These are phyloP conservation scores for Genyomyrus donnyi DNA, from an alignment of 2,113 vertebrate species.

Conservation along the genomic window DNA sequence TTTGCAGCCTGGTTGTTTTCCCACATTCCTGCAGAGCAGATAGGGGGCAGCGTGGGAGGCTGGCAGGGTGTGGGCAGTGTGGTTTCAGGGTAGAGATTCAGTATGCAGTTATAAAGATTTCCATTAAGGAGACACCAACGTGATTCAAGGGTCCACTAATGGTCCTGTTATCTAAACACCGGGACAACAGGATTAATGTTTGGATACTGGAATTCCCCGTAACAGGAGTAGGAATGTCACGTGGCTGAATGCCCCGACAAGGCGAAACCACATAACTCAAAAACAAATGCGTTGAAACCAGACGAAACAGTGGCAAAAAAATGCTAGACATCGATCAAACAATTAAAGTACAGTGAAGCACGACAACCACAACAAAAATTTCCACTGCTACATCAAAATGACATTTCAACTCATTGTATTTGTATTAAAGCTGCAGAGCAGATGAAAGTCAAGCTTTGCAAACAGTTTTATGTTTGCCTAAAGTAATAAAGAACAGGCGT, in stretches of 20 bases:
- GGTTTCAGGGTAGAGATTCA: neutral
- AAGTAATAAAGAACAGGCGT: neutral
- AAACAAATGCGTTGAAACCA: neutral
- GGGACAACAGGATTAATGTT: constrained; percentile 6
- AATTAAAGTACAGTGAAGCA: neutral
- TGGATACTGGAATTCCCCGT: constrained; percentile 18
- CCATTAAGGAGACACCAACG: constrained; percentile 19
- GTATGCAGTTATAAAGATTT: neutral
- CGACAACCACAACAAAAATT: neutral
- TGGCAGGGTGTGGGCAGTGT: neutral
- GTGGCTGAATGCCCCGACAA: neutral
- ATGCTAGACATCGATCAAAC: neutral
- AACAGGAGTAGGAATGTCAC: neutral
- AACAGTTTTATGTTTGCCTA: no score
- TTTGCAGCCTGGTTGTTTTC: constrained; percentile 6
- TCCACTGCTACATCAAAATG: neutral
- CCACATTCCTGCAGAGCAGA: neutral
- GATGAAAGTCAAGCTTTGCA: neutral
- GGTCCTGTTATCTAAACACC: constrained; percentile 18
- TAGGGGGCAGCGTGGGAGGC: neutral
- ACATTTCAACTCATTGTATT: neutral
- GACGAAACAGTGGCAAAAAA: neutral
- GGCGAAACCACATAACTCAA: neutral
- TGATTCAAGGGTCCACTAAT: constrained; percentile 15
- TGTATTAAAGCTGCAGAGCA: neutral